phyloP scores from a whole-genome alignment of 2,113 vertebrate species.

The Dromiciops gliroides region DNA sequence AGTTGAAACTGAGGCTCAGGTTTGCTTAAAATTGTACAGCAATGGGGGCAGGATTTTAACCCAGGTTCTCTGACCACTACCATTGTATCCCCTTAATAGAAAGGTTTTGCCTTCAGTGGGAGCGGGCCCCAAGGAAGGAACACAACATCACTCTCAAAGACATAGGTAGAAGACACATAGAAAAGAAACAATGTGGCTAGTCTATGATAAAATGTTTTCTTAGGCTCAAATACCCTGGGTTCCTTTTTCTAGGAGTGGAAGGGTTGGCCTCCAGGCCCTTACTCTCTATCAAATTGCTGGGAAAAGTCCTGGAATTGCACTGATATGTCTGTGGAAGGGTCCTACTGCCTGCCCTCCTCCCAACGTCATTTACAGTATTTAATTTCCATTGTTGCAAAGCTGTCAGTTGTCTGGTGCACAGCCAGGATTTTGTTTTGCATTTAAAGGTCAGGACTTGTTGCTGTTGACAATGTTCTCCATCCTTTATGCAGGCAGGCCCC shows the following conservation, averaged over 20 bases:
- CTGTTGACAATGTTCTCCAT: slow-evolving; percentile 20
- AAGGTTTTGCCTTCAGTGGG: neutral
- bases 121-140: neutral
- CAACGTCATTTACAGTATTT: slow-evolving; percentile 14
- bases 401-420: slow-evolving; percentile 36
- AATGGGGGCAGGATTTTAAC: neutral
- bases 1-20: neutral
- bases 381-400: slow-evolving; percentile 32
- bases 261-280: neutral
- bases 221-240: neutral
- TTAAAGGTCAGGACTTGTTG: slow-evolving; percentile 64
- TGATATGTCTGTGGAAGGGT: neutral
- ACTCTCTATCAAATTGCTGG: slow-evolving; percentile 56
- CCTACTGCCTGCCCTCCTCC: neutral
- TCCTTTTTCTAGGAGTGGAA: neutral
- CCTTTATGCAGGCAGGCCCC: slow-evolving; percentile 51
- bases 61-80: neutral
- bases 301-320: slow-evolving; percentile 46
- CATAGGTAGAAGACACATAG: neutral
- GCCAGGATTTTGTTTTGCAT: slow-evolving; percentile 48
- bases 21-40: neutral
- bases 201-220: neutral
- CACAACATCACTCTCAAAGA: neutral
- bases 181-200: neutral
- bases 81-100: neutral